Conservation (phyloP, 2,888 invertebrate species). For the Anorthoa munda region DNA sequence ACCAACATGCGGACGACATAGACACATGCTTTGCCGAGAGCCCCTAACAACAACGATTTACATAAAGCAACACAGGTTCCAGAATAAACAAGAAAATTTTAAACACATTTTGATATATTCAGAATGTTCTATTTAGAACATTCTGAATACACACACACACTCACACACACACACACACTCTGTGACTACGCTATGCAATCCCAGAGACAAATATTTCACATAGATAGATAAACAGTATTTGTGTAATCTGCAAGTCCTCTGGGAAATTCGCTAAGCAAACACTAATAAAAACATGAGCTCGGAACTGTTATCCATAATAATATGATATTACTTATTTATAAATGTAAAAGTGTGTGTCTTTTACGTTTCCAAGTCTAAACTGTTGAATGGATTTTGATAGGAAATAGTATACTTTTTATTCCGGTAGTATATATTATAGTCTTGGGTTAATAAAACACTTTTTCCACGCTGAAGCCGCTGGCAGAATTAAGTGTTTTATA, state of each 20-base stretch:
- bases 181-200: slow-evolving; percentile 14
- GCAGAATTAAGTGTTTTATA: no score
- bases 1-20: neutral
- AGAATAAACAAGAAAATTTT: slow-evolving; percentile 23
- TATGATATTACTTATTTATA: neutral
- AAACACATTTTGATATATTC: no score
- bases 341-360: neutral
- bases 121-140: no score
- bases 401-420: no score
- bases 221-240: slow-evolving; percentile 9
- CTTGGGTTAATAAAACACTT: no score
- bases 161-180: no score
- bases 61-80: slow-evolving; percentile 23
- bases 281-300: slow-evolving; percentile 25
- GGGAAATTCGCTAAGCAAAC: slow-evolving; percentile 53
- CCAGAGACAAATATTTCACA: slow-evolving; percentile 44
- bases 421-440: no score
- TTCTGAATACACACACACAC: no score
- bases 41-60: slow-evolving; percentile 11
- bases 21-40: slow-evolving; percentile 3
- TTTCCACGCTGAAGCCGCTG: no score
- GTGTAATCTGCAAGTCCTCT: slow-evolving; percentile 14
- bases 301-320: neutral
- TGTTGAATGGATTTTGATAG: neutral
- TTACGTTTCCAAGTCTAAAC: neutral